Percentiles rank a stretch among this genome's conserved stretches.
Conservation (phyloP, 92 coral and sea anemone species). For the Siderastrea siderea region DNA sequence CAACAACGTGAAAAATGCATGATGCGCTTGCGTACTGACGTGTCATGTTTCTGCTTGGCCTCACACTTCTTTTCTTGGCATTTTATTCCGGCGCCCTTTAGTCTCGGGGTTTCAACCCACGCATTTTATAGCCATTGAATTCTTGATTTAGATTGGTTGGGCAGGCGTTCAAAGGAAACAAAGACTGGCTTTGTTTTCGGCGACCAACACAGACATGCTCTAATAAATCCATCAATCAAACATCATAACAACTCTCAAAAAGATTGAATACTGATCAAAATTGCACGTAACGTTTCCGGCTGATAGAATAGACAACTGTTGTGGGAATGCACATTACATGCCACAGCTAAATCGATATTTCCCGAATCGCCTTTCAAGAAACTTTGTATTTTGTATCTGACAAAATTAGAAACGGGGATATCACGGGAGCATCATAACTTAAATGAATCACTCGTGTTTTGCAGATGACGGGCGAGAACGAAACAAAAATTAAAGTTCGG, state of each 20-base stretch:
- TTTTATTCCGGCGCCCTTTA: background rate
- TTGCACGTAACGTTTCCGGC: too few species aligned
- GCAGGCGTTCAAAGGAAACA: background rate
- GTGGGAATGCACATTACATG: too few species aligned
- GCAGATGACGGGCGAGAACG: too few species aligned
- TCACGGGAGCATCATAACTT: too few species aligned
- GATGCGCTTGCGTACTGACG: conserved; percentile 34
- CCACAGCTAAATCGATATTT: too few species aligned
- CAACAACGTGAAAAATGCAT: too few species aligned
- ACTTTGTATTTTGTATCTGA: too few species aligned
- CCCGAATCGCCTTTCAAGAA: too few species aligned
- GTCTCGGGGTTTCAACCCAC: background rate
- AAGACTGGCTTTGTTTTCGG: background rate
- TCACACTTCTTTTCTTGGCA: background rate
- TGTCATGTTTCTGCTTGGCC: conserved; percentile 2
- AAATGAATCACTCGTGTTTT: too few species aligned
- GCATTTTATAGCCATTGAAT: background rate
- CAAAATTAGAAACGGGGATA: too few species aligned
- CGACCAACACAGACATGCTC: conserved; percentile 15
- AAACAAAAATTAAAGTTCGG: too few species aligned
- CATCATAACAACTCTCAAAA: background rate
- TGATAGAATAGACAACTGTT: too few species aligned
- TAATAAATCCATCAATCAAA: background rate
- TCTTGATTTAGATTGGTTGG: background rate
- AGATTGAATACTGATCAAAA: background rate